Evolutionary conservation across 2,113 vertebrate genomes (phyloP).

Genomic region (Forbesichthys papilliferus): DNA sequence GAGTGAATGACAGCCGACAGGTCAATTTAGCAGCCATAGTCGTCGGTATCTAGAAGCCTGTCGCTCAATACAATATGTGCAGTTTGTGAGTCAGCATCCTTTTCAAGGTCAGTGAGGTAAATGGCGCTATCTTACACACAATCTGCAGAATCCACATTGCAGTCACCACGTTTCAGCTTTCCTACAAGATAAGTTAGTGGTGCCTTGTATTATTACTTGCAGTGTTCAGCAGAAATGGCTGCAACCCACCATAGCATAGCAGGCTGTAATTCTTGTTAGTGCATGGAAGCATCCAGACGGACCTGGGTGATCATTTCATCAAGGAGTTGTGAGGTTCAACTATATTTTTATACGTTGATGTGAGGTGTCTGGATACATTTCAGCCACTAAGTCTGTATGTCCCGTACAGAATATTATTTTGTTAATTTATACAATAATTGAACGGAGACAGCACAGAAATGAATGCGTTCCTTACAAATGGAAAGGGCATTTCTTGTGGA

Average conservation of each 20-base stretch:
- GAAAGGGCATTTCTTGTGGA: no score
- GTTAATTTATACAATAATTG: no score
- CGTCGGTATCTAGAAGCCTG: constrained; percentile 38
- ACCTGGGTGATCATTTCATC: no score
- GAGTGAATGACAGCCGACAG: constrained; percentile 1
- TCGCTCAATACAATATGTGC: constrained; percentile 42
- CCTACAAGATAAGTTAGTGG: constrained; percentile 31
- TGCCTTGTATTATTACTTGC: constrained; percentile 43
- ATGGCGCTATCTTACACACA: constrained; percentile 29
- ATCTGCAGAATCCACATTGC: constrained; percentile 11
- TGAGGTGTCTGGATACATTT: no score
- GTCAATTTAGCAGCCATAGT: constrained; percentile 28
- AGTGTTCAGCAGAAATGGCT: neutral
- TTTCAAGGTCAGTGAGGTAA: constrained; percentile 65
- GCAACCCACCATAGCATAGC: constrained; percentile 50
- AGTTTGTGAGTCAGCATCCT: constrained; percentile 65
- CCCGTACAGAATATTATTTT: no score
- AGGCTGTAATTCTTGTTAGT: constrained; percentile 1
- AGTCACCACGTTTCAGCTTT: no score
- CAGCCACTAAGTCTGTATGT: no score
- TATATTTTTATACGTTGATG: no score
- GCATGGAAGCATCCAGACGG: neutral
- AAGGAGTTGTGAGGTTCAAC: no score
- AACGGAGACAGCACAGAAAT: no score
- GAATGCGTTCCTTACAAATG: no score